Percentiles rank a stretch among this genome's conserved stretches.
Evolutionary conservation across 2,888 invertebrate genomes (phyloP).

Genomic region (Argynnis bischoffii): DNA sequence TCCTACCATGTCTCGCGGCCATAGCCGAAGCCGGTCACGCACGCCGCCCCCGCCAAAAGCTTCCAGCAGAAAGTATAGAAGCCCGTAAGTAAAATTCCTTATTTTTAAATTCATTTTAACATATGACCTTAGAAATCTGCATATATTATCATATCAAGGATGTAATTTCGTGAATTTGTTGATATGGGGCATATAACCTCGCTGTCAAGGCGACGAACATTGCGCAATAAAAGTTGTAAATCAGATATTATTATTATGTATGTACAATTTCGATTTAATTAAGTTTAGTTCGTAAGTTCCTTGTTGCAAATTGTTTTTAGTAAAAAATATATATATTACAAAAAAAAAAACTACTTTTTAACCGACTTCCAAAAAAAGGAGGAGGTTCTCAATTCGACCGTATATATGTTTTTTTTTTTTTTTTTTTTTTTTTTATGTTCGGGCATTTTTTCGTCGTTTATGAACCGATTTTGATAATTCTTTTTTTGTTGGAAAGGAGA

Average conservation of each 20-base stretch:
- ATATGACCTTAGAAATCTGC: constrained; percentile 30
- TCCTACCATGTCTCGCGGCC: constrained; percentile 70
- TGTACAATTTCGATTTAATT: not conserved
- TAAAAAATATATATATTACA: no score
- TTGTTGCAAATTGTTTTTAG: no score
- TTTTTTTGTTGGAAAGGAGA: no score
- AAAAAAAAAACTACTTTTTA: no score
- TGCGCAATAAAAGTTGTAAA: constrained; percentile 57
- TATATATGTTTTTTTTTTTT: no score
- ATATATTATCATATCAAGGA: constrained; percentile 12
- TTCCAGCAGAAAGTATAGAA: constrained; percentile 73
- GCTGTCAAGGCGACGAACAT: constrained; percentile 61
- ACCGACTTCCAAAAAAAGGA: no score
- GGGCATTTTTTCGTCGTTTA: no score
- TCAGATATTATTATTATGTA: not conserved
- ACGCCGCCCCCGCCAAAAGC: constrained; percentile 79
- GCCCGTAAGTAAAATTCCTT: constrained; percentile 65
- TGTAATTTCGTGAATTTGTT: constrained; percentile 33
- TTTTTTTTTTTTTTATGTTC: no score
- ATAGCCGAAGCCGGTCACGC: constrained; percentile 78
- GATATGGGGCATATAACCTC: constrained; percentile 61
- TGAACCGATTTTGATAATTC: no score
- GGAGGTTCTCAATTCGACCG: no score
- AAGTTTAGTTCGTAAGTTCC: no score
- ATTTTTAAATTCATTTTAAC: constrained; percentile 14